phyloP scores from a whole-genome alignment of 1,140 invertebrate genomes.

The Holotrichia oblita region DNA sequence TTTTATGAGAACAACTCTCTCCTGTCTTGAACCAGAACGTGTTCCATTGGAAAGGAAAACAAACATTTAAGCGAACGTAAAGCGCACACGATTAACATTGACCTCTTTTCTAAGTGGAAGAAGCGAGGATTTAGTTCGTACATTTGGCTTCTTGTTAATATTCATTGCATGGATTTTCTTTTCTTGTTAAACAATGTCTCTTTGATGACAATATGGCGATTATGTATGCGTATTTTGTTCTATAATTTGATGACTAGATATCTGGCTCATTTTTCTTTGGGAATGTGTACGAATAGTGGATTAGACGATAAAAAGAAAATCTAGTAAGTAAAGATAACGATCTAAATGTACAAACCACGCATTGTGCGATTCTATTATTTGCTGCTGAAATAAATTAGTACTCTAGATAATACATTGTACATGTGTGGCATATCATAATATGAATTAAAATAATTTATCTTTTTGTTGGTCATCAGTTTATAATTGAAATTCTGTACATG shows the following conservation, averaged over 20 bases:
- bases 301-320: not conserved
- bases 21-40: constrained; percentile 5
- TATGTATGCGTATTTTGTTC: not conserved
- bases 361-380: too few species aligned
- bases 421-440: too few species aligned
- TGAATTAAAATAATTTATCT: too few species aligned
- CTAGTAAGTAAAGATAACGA: not conserved
- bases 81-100: constrained; percentile 6
- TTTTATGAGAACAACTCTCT: constrained; percentile 19
- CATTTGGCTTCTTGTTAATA: not conserved
- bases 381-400: too few species aligned
- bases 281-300: not conserved
- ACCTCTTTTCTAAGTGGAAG: constrained; percentile 13
- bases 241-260: not conserved
- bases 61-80: not conserved
- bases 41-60: constrained; percentile 22
- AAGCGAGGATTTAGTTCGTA: constrained; percentile 5
- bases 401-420: too few species aligned
- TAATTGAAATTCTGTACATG: too few species aligned
- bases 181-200: constrained; percentile 29
- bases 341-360: too few species aligned
- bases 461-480: too few species aligned
- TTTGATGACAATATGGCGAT: not conserved
- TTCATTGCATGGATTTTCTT: constrained; percentile 15
- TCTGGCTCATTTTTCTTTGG: not conserved